Evolutionary conservation across 1,140 invertebrate species (phyloP), one percentile per base, ranked within the genome.

Genomic region (Idris sp.): DNA sequence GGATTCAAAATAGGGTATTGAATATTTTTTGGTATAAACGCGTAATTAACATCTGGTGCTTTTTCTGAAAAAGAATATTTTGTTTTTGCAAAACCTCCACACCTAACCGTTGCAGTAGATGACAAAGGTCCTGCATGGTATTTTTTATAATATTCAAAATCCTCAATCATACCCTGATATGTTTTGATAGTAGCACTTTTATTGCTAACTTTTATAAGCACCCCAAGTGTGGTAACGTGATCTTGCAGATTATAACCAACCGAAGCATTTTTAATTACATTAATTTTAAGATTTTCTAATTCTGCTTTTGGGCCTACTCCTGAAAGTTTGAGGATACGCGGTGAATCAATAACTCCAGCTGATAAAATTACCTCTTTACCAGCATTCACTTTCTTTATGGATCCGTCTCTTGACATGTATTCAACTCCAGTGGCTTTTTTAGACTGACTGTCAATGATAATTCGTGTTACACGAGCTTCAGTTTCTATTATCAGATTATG

Each of bases 371-470:
- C 18, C 9, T 41, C 38, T 13, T 41, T 41, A 9, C 9, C 4
- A 1, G 38, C 38, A 10, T 78, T 33, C n/a, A 81, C 89, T n/a
- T 76, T 76, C 30, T 88, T 87, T 0, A 88, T 83, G 79, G 15
- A 80, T 31, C 85, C 85, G 25, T 82, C 86, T 35, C 84, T 88
- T 1, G 62, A 31, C 2, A 51, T 74, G 69, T 91, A 92, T 77
- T 91, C 90, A 1, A 96, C 90, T 1, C 93, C 94, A 46, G 89
- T 88, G 0, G 94, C 93, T 31, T 83, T 83, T 79, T 93, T 94
- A 1, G 89, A 91, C 8, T 85, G 64, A 0, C 86, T 87, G 84
- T 96, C 91, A 74, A 96, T 93, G 0, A 95, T 79, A 1, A 96
- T 80, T 79, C 90, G 91, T 0, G 90, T 93, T 0, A 91, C 93